Conservation (phyloP, 2,113 vertebrate genomes). For the Malurus cyaneus region DNA sequence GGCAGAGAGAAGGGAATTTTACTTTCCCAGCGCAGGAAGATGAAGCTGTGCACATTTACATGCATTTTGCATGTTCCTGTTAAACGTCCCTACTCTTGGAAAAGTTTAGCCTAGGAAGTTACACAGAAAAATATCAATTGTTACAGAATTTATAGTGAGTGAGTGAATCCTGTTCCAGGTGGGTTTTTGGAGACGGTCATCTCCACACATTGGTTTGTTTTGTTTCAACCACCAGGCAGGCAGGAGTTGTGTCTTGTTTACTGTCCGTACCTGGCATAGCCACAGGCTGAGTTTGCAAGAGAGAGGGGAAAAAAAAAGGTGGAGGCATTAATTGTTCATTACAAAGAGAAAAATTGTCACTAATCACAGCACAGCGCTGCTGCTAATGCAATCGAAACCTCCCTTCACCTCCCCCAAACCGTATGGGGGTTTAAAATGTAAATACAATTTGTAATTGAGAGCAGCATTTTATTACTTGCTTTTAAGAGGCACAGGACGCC, state of each 20-base stretch:
- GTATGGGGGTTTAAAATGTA: conserved; percentile 60
- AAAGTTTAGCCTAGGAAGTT: background rate
- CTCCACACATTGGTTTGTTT: background rate
- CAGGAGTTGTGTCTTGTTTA: background rate
- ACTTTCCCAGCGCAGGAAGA: background rate
- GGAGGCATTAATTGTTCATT: conserved; percentile 25
- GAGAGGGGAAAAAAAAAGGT: background rate
- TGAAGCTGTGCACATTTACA: background rate
- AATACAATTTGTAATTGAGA: conserved; percentile 69
- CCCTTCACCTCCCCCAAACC: conserved; percentile 6
- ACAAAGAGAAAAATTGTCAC: conserved; percentile 10
- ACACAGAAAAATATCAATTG: background rate
- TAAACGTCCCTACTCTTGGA: background rate
- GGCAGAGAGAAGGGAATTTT: background rate
- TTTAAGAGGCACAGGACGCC: conserved; percentile 69
- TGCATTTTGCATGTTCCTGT: background rate
- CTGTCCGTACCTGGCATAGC: background rate
- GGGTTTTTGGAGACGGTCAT: background rate
- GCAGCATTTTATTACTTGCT: conserved; percentile 66
- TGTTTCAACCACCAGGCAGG: background rate
- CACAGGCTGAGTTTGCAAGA: background rate
- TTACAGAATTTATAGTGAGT: background rate
- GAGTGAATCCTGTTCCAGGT: background rate
- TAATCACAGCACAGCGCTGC: background rate
- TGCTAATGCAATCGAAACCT: conserved; percentile 44